Conservation (phyloP, 2,113 vertebrate species). For the Podilymbus podiceps region DNA sequence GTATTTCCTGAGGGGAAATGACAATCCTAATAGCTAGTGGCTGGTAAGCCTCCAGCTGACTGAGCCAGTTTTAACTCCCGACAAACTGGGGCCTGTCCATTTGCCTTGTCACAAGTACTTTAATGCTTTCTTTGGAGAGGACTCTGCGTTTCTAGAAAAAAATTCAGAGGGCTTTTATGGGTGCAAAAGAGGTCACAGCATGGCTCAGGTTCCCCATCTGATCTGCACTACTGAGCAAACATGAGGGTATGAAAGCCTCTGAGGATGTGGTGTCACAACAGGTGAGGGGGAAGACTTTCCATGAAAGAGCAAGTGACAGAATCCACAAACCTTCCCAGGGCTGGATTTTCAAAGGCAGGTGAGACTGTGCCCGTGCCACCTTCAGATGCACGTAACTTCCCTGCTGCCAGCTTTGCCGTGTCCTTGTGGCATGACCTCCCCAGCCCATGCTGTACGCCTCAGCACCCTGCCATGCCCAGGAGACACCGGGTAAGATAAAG, state of each 20-base stretch:
- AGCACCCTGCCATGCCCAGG: not conserved
- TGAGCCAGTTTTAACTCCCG: slow-evolving; percentile 44
- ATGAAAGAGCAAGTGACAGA: not conserved
- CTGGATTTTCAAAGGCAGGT: slow-evolving; percentile 7
- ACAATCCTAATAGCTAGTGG: slow-evolving; percentile 40
- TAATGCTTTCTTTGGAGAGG: not conserved
- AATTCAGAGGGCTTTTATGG: not conserved
- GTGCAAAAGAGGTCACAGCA: not conserved
- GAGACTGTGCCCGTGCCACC: not conserved
- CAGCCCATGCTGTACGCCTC: not conserved
- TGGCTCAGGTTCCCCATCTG: not conserved
- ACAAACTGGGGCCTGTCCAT: not conserved
- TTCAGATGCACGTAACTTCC: rapidly evolving
- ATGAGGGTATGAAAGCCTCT: not conserved
- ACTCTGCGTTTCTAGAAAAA: not conserved
- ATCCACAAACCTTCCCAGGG: not conserved
- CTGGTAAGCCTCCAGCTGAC: slow-evolving; percentile 41
- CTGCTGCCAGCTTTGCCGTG: not conserved
- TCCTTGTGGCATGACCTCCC: not conserved
- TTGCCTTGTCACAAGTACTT: not conserved
- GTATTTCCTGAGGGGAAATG: slow-evolving; percentile 68
- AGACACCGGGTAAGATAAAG: not conserved
- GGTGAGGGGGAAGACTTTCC: slow-evolving; percentile 13
- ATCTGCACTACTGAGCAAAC: not conserved
- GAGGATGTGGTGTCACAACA: not conserved